Evolutionary conservation across 2,888 invertebrate genomes (phyloP).

Genomic region (Thereva unica): DNA sequence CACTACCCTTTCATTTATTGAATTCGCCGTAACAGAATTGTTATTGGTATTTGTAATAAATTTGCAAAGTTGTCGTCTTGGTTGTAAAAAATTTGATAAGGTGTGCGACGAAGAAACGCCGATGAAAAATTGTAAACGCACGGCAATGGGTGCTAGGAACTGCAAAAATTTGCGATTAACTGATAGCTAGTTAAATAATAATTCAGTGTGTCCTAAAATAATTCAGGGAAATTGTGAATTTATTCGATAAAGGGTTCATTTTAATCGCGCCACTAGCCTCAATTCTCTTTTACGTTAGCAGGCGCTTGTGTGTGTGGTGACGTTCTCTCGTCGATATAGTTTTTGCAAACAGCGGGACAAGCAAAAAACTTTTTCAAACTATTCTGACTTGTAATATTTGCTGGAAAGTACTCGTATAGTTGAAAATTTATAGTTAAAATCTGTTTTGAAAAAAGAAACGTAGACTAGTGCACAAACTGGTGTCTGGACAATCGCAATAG

Average conservation of each 20-base stretch:
- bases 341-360: too few relatives aligned
- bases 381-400: too few relatives aligned
- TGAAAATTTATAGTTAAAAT: too few relatives aligned
- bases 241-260: background rate
- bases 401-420: too few relatives aligned
- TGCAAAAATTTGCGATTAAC: slow-evolving; percentile 3
- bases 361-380: too few relatives aligned
- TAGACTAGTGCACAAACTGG: slow-evolving; percentile 5
- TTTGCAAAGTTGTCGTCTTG: slow-evolving; percentile 16
- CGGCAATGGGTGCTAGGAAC: slow-evolving; percentile 17
- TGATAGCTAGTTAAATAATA: slow-evolving; percentile 10
- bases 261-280: background rate
- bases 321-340: too few relatives aligned
- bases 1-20: too few relatives aligned
- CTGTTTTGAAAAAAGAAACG: background rate
- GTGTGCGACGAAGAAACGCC: slow-evolving; percentile 13
- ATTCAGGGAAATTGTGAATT: background rate
- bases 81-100: slow-evolving; percentile 8
- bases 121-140: slow-evolving; percentile 10
- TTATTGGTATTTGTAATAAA: background rate
- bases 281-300: background rate
- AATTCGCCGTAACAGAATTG: too few relatives aligned
- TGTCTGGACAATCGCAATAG: slow-evolving; percentile 3
- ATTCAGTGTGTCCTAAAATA: background rate
- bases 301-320: too few relatives aligned